phyloP scores from a whole-genome alignment of 2,797 vertebrate species.

The Lacerta bilineata region DNA sequence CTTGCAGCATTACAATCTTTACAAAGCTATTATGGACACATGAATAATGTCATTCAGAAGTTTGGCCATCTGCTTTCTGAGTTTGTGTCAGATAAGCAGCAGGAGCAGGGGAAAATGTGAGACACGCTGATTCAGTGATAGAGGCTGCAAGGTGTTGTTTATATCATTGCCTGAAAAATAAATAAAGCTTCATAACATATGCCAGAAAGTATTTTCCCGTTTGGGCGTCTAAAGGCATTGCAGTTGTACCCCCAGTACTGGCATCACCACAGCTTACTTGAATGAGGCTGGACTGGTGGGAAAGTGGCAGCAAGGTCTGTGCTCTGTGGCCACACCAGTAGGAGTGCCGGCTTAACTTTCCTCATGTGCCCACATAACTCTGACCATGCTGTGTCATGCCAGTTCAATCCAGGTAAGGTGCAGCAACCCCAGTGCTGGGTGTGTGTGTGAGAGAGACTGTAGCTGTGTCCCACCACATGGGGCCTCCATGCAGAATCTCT shows the following conservation, averaged over 20 bases:
- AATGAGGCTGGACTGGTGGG: too few species aligned
- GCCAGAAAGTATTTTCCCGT: not conserved
- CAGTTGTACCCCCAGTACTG: too few species aligned
- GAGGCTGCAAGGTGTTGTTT: slow-evolving; percentile 40
- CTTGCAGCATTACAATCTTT: slow-evolving; percentile 61
- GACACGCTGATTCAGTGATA: not conserved
- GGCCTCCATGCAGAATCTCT: not conserved
- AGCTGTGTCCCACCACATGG: too few species aligned
- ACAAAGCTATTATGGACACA: slow-evolving; percentile 67
- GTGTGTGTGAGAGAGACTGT: too few species aligned
- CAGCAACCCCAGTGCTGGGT: too few species aligned
- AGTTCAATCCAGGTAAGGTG: too few species aligned
- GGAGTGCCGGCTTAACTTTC: too few species aligned
- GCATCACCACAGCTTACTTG: too few species aligned
- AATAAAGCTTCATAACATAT: slow-evolving; percentile 15
- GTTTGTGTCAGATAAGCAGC: slow-evolving; percentile 52
- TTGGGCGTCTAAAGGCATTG: not conserved
- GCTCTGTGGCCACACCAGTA: too few species aligned
- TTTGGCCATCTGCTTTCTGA: slow-evolving; percentile 74
- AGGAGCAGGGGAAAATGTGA: slow-evolving; percentile 42
- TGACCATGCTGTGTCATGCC: too few species aligned
- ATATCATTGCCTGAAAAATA: slow-evolving; percentile 52
- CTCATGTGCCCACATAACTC: too few species aligned
- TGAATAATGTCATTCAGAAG: slow-evolving; percentile 72
- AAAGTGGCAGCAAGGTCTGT: too few species aligned